Evolutionary conservation across 2,888 invertebrate genomes (phyloP).

Genomic region (Drosophila emarginata): DNA sequence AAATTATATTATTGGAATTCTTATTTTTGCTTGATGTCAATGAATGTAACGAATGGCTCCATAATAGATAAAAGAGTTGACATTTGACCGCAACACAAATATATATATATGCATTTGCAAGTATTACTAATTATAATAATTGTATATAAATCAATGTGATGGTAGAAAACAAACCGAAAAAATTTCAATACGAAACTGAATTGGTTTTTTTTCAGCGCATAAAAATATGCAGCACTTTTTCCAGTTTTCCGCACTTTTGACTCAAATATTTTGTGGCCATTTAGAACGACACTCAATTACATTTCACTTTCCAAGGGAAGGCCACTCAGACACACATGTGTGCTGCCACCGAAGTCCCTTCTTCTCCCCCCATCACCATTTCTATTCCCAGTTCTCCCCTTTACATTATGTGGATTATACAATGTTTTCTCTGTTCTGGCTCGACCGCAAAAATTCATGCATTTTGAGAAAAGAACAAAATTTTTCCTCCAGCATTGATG

Average conservation of each 20-base stretch:
- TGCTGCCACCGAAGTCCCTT: constrained; percentile 1
- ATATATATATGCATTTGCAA: too few species aligned
- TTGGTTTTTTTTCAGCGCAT: constrained; percentile 33
- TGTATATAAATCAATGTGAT: too few species aligned
- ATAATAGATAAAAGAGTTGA: constrained; percentile 7
- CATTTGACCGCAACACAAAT: too few species aligned
- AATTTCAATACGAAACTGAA: background rate
- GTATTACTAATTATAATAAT: too few species aligned
- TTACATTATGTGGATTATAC: constrained; percentile 47
- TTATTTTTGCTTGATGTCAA: background rate
- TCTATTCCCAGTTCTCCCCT: constrained; percentile 17
- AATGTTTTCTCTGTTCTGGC: constrained; percentile 51
- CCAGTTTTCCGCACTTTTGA: constrained; percentile 38
- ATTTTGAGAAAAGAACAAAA: constrained; percentile 27
- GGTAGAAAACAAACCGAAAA: background rate
- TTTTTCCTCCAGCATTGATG: constrained; percentile 56
- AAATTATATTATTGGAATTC: background rate
- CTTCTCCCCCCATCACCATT: background rate
- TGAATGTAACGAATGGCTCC: background rate
- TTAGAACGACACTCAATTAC: constrained; percentile 65
- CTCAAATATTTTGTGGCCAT: constrained; percentile 56
- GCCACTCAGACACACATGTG: constrained; percentile 49
- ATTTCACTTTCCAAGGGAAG: constrained; percentile 76
- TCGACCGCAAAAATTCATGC: constrained; percentile 39
- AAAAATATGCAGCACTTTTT: constrained; percentile 63